These are phyloP conservation scores for Melanerpes aurifrons DNA, from an alignment of 2,113 vertebrate species.

Conservation along the genomic window DNA sequence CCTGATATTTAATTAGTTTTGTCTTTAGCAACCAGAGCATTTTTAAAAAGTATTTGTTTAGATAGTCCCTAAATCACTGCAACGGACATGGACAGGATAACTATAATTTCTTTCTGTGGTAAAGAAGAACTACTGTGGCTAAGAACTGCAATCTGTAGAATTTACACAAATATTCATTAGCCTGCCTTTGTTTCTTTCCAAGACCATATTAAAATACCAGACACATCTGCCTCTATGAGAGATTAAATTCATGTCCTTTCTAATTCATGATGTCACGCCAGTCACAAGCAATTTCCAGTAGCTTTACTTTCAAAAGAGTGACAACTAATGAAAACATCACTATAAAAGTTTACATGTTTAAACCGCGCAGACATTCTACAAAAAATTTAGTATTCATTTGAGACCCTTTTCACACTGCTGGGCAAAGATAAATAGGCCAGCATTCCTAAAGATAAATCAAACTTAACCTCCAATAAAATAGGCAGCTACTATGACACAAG, in stretches of 20 bases:
- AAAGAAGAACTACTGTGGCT: conserved; percentile 20
- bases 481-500: not conserved
- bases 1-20: conserved; percentile 18
- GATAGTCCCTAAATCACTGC: not conserved
- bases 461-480: conserved; percentile 39
- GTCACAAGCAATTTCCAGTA: conserved; percentile 58
- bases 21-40: conserved; percentile 3
- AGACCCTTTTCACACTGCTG: not conserved
- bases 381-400: conserved; percentile 12
- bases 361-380: not conserved
- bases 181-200: conserved; percentile 50
- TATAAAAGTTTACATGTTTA: conserved; percentile 36
- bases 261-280: conserved; percentile 56
- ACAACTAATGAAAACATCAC: conserved; percentile 52
- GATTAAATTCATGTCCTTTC: conserved; percentile 62
- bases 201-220: conserved; percentile 58
- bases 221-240: conserved; percentile 34
- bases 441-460: conserved; percentile 25
- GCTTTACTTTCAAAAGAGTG: conserved; percentile 42
- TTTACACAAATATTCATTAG: conserved; percentile 62
- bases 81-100: not conserved
- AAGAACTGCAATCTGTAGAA: conserved; percentile 47
- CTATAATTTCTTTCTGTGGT: not conserved
- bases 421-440: not conserved
- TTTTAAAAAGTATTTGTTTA: conserved; percentile 29